Percentiles rank a stretch among this genome's conserved stretches.
Evolutionary conservation across 2,113 vertebrate genomes (phyloP).

Genomic region (Myiopsitta monachus): DNA sequence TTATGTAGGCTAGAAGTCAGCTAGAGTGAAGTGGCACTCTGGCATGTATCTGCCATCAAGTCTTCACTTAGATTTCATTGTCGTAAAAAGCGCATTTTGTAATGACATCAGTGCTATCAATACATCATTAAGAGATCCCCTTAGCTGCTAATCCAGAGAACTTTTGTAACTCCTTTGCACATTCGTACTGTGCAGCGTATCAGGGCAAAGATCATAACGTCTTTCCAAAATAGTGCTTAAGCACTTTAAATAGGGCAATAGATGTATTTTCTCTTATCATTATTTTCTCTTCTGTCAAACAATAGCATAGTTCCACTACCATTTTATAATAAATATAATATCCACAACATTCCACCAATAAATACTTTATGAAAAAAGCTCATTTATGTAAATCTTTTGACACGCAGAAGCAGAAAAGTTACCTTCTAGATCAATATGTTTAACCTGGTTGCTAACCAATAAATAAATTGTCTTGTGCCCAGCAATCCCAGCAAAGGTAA

Average conservation of each 20-base stretch:
- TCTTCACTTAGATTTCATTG: background rate
- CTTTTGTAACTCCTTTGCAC: background rate
- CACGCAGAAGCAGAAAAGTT: background rate
- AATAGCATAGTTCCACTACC: background rate
- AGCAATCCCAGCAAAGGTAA: background rate
- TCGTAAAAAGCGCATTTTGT: background rate
- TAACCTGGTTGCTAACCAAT: background rate
- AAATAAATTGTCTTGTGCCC: background rate
- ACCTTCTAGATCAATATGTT: background rate
- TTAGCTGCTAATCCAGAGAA: background rate
- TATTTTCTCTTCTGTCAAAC: background rate
- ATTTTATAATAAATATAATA: constrained; percentile 11
- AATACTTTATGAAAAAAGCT: constrained; percentile 2
- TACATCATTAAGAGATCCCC: background rate
- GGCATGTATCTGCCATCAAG: background rate
- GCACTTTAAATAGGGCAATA: background rate
- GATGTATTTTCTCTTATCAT: background rate
- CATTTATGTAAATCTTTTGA: background rate
- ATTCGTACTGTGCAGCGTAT: background rate
- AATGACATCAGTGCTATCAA: background rate
- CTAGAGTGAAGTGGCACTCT: background rate
- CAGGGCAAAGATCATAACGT: background rate
- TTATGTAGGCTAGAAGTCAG: background rate
- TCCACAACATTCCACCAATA: background rate
- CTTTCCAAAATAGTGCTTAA: constrained; percentile 12